Evolutionary conservation across 2,888 invertebrate species (phyloP).

Genomic region (Torymus texanus): DNA sequence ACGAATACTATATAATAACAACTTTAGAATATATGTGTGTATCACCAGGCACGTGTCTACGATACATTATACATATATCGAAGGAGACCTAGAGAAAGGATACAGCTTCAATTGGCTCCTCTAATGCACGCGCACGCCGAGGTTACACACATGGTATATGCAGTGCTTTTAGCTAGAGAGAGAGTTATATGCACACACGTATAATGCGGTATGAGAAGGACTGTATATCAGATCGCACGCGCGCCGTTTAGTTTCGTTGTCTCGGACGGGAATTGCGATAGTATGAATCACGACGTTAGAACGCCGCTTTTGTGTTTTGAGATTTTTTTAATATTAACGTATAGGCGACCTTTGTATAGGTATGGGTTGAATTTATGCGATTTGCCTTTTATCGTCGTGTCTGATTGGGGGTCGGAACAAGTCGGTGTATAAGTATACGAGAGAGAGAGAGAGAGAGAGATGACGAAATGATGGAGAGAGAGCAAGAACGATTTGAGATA

Average conservation of each 20-base stretch:
- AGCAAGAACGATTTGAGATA: neutral
- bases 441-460: neutral
- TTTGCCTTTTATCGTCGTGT: conserved; percentile 14
- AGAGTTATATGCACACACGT: no score
- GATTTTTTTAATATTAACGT: neutral
- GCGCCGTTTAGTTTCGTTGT: neutral
- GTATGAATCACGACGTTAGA: conserved; percentile 23
- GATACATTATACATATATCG: no score
- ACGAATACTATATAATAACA: no score
- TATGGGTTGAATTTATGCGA: conserved; percentile 25
- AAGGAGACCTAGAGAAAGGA: no score
- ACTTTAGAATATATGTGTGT: no score
- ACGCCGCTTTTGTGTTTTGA: neutral
- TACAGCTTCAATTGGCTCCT: no score
- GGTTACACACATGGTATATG: no score
- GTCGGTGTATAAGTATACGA: neutral
- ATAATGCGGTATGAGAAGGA: no score
- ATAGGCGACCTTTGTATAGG: no score
- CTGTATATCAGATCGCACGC: conserved; percentile 7
- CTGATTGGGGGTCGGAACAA: neutral
- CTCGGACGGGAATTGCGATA: conserved; percentile 11
- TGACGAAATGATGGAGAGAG: conserved; percentile 18
- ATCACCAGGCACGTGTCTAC: no score
- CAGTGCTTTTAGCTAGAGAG: no score
- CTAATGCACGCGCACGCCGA: no score